A percentile compares a stretch with the other conserved stretches of the same genome.
These are phyloP conservation scores for Thymelicus sylvestris DNA, from an alignment of 2,888 invertebrate species.

Conservation along the genomic window DNA sequence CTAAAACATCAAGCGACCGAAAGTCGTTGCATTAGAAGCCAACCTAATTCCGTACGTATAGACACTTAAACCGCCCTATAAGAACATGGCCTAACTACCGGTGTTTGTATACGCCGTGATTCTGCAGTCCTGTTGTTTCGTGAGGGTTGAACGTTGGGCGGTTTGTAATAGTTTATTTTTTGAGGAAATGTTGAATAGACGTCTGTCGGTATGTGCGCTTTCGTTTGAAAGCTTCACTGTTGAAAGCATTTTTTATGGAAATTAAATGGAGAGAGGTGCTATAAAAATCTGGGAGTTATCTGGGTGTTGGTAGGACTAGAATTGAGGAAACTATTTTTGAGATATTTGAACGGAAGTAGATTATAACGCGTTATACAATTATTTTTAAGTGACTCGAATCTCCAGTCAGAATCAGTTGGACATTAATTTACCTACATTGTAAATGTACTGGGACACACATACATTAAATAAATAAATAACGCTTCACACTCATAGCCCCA, in stretches of 20 bases:
- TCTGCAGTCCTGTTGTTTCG: constrained; percentile 30
- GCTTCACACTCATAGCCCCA: no score
- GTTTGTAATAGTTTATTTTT: constrained; percentile 35
- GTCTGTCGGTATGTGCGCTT: constrained; percentile 25
- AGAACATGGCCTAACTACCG: constrained; percentile 4
- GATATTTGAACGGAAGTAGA: no score
- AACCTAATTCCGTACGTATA: not conserved
- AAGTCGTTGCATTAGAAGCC: not conserved
- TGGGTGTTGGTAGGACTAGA: not conserved
- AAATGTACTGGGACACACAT: no score
- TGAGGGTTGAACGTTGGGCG: constrained; percentile 15
- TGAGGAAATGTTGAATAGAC: constrained; percentile 28
- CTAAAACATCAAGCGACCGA: not conserved
- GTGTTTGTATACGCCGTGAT: constrained; percentile 24
- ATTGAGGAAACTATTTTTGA: no score
- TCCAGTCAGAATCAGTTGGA: no score
- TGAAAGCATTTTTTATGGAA: constrained; percentile 22
- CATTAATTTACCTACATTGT: no score
- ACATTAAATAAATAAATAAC: no score
- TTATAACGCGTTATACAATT: no score
- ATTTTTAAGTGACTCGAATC: no score
- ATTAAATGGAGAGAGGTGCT: constrained; percentile 10
- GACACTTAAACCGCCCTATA: not conserved
- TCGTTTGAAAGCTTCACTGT: constrained; percentile 26
- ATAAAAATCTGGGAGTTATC: constrained; percentile 1